Percentiles rank a stretch among this genome's conserved stretches.
These are phyloP conservation scores for Gopherus evgoodei DNA, from an alignment of 2,113 vertebrate species.

Conservation along the genomic window DNA sequence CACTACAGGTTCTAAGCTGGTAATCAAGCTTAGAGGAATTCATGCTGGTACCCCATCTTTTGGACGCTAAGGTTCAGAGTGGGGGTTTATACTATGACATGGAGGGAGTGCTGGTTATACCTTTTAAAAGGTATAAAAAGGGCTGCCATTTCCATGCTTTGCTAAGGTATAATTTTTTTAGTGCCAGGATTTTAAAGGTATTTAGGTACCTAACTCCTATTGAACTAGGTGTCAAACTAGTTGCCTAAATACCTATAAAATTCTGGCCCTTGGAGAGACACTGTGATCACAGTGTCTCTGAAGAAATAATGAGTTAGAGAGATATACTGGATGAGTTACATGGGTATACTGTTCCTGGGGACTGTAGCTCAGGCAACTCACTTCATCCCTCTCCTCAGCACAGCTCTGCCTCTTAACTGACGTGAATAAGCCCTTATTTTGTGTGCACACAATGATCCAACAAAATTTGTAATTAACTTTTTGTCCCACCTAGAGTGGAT, in stretches of 20 bases:
- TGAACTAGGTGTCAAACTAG: not conserved
- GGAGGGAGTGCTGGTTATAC: not conserved
- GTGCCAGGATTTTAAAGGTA: not conserved
- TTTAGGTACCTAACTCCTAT: not conserved
- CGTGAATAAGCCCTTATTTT: not conserved
- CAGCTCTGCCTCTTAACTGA: not conserved
- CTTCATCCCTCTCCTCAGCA: not conserved
- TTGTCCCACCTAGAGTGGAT: not conserved
- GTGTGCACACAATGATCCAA: not conserved
- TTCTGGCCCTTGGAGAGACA: not conserved
- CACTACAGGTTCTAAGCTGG: no score
- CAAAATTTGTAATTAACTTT: not conserved
- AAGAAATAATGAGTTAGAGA: not conserved
- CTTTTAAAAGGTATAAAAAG: not conserved
- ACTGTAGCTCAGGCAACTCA: rapidly evolving
- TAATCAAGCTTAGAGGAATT: no score
- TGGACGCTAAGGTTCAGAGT: no score
- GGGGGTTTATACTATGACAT: no score
- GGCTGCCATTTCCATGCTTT: not conserved
- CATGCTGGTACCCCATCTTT: no score
- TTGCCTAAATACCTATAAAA: not conserved
- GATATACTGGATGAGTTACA: not conserved
- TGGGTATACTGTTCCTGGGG: not conserved
- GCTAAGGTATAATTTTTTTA: not conserved
- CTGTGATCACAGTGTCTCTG: not conserved